Evolutionary conservation across 37 sponge, comb jelly and placozoan species (phyloP), one percentile per base, ranked within the genome.

Genomic region (Eunapius fragilis): DNA sequence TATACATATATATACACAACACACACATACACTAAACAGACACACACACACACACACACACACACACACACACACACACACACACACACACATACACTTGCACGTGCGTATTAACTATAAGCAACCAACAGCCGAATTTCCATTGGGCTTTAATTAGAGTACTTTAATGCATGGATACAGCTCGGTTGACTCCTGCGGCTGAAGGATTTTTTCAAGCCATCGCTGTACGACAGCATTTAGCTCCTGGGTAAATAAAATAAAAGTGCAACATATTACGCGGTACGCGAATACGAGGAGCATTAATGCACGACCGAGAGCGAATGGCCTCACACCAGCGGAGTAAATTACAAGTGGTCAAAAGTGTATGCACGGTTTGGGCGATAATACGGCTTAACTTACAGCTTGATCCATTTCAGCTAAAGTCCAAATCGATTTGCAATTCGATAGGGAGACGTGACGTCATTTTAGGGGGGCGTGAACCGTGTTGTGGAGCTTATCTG

Each of bases 131-230:
- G 47, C 47, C 47, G 47, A 45, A 11, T 28, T 70, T 25, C 31
- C 31, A 35, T 27, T 88, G 78, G 80, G 88, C 88, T 37, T 25
- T 76, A 88, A 78, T 71, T 82, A 82, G 88, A 82, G 25, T 58
- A 58, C 50, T 70, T 72, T 3, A 67, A 14, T 11, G 3, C 23
- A 25, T 58, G 85, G 85, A 76, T 82, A 88, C 88, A 10, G 35
- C 58, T 87, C 88, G 76, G 76, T 71, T 25, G 13, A 82, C 31
- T 81, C 80, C 23, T 47, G 11, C 24, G 80, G 82, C 19, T 85
- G 81, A 3, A 82, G 82, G 35, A 93, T 72, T 7, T 74, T 73
- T 47, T 87, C 94, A 76, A 93, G 87, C 94, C 94, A 93, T 70
- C 87, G 89, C 37, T 93, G 94, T 25, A 84, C 68, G 11, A 74